phyloP scores from a whole-genome alignment of 2,113 vertebrate species.

The Pongo pygmaeus region DNA sequence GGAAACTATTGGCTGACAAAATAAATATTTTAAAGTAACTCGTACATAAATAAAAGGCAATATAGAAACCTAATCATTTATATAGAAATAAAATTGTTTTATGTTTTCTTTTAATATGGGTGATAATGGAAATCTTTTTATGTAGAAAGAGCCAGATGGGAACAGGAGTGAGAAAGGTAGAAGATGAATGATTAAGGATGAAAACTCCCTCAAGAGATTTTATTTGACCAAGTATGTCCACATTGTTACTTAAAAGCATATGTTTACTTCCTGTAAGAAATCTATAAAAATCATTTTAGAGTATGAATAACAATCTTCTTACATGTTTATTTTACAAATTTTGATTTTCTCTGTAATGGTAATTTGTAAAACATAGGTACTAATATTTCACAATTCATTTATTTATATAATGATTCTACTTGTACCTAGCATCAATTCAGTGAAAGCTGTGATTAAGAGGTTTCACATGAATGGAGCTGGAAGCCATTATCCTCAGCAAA shows the following conservation, averaged over 20 bases:
- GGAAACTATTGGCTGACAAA: neutral
- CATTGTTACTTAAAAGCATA: neutral
- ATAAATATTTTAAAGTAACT: neutral
- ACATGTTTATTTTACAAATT: conserved; percentile 1
- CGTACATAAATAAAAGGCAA: neutral
- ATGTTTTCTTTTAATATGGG: neutral
- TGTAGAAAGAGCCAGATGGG: neutral
- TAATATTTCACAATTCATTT: neutral
- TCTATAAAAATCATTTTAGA: conserved; percentile 18
- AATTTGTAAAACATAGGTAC: neutral
- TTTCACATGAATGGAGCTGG: neutral
- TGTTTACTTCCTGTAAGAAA: neutral
- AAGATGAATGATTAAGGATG: neutral
- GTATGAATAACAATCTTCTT: neutral
- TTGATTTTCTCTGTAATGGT: neutral
- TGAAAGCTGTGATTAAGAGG: neutral
- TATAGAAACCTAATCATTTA: neutral
- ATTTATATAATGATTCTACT: neutral
- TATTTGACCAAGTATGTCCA: neutral
- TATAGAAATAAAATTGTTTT: neutral
- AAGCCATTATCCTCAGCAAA: too few species aligned
- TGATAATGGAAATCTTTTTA: neutral
- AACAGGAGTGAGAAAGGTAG: neutral
- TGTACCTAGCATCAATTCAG: neutral
- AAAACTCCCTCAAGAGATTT: neutral